Percentiles rank a stretch among this genome's conserved stretches.
These are phyloP conservation scores for Tachuris rubrigastra DNA, from an alignment of 2,113 vertebrate genomes.

Conservation along the genomic window DNA sequence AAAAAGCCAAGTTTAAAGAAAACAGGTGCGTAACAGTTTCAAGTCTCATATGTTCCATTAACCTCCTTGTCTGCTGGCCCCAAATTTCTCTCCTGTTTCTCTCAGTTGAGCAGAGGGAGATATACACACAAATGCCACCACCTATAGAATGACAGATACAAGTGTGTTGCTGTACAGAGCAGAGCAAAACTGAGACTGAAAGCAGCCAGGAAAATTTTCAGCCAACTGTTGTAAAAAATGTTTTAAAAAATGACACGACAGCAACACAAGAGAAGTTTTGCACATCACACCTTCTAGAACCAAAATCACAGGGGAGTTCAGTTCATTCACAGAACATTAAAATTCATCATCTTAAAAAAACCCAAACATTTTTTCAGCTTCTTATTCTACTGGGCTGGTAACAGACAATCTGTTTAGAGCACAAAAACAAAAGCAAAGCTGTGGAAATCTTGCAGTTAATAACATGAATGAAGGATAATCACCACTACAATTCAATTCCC, in stretches of 20 bases:
- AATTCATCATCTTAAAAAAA: not conserved
- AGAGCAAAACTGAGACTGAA: not conserved
- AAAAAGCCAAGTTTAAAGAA: not conserved
- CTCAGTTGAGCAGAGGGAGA: not conserved
- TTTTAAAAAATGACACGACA: fast-evolving
- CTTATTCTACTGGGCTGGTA: not conserved
- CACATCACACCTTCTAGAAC: not conserved
- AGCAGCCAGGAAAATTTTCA: not conserved
- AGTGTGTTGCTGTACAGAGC: not conserved
- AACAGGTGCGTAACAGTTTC: not conserved
- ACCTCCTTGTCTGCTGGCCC: not conserved
- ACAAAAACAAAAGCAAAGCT: not conserved
- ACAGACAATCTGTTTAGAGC: not conserved
- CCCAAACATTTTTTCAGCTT: not conserved
- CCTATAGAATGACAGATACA: not conserved
- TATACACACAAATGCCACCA: not conserved
- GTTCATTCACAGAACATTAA: not conserved
- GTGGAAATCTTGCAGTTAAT: not conserved
- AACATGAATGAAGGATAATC: not conserved
- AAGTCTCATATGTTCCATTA: not conserved
- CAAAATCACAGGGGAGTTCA: not conserved
- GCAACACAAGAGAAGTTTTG: not conserved
- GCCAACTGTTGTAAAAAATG: not conserved
- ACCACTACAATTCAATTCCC: not conserved
- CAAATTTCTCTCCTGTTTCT: not conserved